Percentiles rank a stretch among this genome's conserved stretches.
Evolutionary conservation across 2,888 invertebrate species (phyloP).

Genomic region (Papilio demoleus): DNA sequence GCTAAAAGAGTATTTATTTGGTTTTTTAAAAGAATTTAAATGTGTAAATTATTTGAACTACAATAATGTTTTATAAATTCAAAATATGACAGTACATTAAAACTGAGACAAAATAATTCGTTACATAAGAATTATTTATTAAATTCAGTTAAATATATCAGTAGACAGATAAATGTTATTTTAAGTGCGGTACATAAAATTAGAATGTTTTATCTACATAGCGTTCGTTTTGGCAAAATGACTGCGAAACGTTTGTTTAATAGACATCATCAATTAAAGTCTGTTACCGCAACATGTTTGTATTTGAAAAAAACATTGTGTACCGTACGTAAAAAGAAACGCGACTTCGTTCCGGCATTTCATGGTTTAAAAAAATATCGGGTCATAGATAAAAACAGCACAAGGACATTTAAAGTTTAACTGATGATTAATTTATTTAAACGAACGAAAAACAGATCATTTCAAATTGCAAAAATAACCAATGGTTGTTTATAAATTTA

Average conservation of each 20-base stretch:
- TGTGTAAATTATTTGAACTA: background rate
- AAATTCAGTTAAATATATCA: conserved; percentile 15
- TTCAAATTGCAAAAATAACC: too few relatives aligned
- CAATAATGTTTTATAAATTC: background rate
- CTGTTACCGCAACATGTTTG: conserved; percentile 6
- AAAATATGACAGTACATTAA: background rate
- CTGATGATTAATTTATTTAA: conserved; percentile 4
- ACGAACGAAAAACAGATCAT: too few relatives aligned
- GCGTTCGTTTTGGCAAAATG: conserved; percentile 19
- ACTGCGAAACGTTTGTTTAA: conserved; percentile 24
- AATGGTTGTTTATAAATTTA: background rate
- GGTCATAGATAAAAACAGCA: conserved; percentile 4
- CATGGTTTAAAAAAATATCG: conserved; percentile 20
- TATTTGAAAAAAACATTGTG: conserved; percentile 20
- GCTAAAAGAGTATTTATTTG: background rate
- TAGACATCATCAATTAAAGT: conserved; percentile 23
- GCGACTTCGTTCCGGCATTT: conserved; percentile 32
- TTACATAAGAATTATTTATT: background rate
- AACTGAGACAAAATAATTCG: too few relatives aligned
- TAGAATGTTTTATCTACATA: conserved; percentile 20
- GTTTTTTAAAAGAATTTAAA: background rate
- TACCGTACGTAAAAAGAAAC: conserved; percentile 24
- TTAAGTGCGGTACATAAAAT: conserved; percentile 20
- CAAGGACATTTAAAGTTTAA: conserved; percentile 31
- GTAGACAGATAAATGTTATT: conserved; percentile 11